Evolutionary conservation across 1,140 invertebrate genomes (phyloP).

Genomic region (Acromyrmex heyeri): DNA sequence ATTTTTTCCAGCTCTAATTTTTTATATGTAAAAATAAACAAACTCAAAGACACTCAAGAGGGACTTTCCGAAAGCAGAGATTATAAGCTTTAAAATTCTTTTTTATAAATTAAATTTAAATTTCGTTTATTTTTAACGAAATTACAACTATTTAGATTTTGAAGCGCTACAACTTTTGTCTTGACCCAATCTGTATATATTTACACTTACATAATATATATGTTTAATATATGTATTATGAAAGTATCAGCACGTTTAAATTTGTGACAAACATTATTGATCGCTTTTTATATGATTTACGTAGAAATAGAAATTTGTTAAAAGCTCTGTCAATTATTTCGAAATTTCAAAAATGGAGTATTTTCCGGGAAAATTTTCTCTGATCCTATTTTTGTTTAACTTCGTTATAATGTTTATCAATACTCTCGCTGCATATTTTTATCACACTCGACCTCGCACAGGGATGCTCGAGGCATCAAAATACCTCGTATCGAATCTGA

Average conservation of each 20-base stretch:
- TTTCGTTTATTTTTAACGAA: too few species aligned
- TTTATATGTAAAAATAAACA: too few species aligned
- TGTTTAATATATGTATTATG: too few species aligned
- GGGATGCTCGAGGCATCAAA: slow-evolving; percentile 27
- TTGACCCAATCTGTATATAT: too few species aligned
- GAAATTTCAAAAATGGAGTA: background rate
- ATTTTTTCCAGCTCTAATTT: too few species aligned
- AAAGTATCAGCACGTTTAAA: background rate
- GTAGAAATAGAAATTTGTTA: background rate
- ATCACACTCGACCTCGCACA: background rate
- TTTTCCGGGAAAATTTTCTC: background rate
- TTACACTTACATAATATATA: background rate
- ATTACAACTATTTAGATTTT: too few species aligned
- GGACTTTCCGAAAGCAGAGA: too few species aligned
- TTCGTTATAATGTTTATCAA: slow-evolving; percentile 20
- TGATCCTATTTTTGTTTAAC: background rate
- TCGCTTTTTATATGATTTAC: background rate
- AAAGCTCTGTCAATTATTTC: background rate
- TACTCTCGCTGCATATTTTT: slow-evolving; percentile 25
- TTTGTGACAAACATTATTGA: slow-evolving; percentile 2
- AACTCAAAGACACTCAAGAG: too few species aligned
- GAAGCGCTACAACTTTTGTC: too few species aligned
- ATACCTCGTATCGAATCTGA: slow-evolving; percentile 38
- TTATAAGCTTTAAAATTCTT: too few species aligned
- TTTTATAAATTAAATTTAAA: too few species aligned